These are phyloP conservation scores for Caenorhabditis parvicauda DNA, from an alignment of 2,888 invertebrate species.

Conservation along the genomic window DNA sequence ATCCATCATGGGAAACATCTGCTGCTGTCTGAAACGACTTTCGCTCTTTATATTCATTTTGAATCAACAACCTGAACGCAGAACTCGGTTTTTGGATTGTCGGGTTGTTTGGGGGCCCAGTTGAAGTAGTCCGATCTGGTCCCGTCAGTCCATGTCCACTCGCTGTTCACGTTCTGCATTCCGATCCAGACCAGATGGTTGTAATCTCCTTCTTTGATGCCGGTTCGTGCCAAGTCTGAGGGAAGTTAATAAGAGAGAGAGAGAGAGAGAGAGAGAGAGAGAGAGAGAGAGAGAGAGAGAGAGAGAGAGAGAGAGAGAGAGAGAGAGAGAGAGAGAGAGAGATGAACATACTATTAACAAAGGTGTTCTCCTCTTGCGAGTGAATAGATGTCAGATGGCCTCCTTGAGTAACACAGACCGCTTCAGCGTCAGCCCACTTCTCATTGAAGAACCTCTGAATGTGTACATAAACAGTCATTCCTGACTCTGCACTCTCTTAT, in stretches of 20 bases:
- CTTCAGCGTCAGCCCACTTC: conserved; percentile 29
- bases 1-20: conserved; percentile 26
- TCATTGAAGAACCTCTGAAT: conserved; percentile 11
- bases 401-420: conserved; percentile 14
- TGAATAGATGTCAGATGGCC: conserved; percentile 22
- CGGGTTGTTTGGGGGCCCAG: conserved; percentile 32
- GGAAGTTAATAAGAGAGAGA: no score
- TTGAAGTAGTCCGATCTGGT: conserved; percentile 23
- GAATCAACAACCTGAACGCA: conserved; percentile 20
- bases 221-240: conserved; percentile 23
- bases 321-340: no score
- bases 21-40: conserved; percentile 23
- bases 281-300: no score
- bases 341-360: conserved; percentile 25
- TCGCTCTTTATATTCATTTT: no score
- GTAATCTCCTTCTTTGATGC: conserved; percentile 24
- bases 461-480: no score
- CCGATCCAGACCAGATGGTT: conserved; percentile 30
- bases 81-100: conserved; percentile 23
- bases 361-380: conserved; percentile 22
- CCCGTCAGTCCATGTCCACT: conserved; percentile 35
- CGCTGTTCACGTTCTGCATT: conserved; percentile 13
- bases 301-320: no score
- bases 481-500: no score
- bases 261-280: no score